Conservation (phyloP, 2,113 vertebrate species). For the Plecturocebus donacophilus region DNA sequence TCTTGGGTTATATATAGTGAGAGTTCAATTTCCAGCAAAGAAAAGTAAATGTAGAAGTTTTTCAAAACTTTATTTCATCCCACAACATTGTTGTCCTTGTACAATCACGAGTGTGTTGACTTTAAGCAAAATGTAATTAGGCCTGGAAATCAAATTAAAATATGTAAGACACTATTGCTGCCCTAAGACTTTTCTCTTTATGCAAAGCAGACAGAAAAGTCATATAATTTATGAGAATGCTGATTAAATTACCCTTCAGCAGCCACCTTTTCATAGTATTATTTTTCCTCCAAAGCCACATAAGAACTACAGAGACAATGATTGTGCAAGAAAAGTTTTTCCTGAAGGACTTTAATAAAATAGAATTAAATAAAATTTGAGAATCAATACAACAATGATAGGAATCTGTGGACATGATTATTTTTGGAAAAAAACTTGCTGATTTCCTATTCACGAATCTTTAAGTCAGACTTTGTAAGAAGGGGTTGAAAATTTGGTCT, state of each 20-base stretch:
- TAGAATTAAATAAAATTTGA: constrained; percentile 29
- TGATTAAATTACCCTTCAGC: constrained; percentile 23
- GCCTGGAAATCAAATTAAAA: constrained; percentile 57
- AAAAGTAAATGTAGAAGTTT: neutral
- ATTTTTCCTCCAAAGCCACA: neutral
- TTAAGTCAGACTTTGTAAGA: neutral
- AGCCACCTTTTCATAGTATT: neutral
- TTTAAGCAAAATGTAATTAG: constrained; percentile 58
- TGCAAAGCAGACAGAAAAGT: constrained; percentile 36
- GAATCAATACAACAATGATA: neutral
- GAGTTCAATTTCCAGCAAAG: constrained; percentile 9
- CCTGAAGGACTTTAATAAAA: neutral
- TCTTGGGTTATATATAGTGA: neutral
- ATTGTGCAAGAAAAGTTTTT: neutral
- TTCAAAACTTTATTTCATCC: neutral
- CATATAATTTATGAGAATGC: neutral
- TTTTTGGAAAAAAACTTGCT: neutral
- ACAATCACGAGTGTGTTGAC: constrained; percentile 2
- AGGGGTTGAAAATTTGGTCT: neutral
- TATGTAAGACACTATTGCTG: neutral
- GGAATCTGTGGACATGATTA: neutral
- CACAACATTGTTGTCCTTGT: neutral
- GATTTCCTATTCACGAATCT: neutral
- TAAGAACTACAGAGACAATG: neutral
- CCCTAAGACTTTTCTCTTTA: neutral